Evolutionary conservation across 2,113 vertebrate genomes (phyloP).

Genomic region (Trochalopteron elliotii): DNA sequence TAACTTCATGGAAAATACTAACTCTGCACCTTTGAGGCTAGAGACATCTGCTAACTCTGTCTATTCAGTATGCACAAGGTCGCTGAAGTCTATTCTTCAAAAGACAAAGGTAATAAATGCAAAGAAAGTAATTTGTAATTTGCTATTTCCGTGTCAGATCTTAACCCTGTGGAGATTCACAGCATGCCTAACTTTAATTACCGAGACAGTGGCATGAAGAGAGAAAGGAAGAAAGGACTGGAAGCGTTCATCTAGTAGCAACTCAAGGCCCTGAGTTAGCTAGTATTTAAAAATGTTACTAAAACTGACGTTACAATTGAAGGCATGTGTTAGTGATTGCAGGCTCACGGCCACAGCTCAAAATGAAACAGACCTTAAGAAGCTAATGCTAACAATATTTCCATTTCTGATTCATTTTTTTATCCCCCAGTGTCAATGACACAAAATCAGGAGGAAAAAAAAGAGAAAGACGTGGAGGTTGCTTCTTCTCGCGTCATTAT

Average conservation of each 20-base stretch:
- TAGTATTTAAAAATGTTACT: not conserved
- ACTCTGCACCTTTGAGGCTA: not conserved
- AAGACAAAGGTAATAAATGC: not conserved
- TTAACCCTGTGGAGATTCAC: constrained; percentile 1
- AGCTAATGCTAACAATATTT: not conserved
- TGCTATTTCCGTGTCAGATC: not conserved
- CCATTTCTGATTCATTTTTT: not conserved
- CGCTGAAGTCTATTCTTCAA: not conserved
- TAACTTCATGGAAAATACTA: not conserved
- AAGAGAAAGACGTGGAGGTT: not conserved
- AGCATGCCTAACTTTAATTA: constrained; percentile 23
- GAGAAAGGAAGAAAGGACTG: not conserved
- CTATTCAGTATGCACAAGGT: not conserved
- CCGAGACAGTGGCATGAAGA: not conserved
- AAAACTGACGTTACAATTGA: not conserved
- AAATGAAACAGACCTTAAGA: not conserved
- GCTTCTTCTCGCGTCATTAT: not conserved
- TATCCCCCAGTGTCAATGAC: not conserved
- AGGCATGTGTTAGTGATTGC: not conserved
- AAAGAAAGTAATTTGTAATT: not conserved
- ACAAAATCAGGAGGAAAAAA: not conserved
- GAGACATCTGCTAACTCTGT: not conserved
- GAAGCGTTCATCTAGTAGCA: not conserved
- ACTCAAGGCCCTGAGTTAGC: not conserved
- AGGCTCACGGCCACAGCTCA: not conserved